Evolutionary conservation across 2,888 invertebrate species (phyloP).

Genomic region (Apotomis capreana): DNA sequence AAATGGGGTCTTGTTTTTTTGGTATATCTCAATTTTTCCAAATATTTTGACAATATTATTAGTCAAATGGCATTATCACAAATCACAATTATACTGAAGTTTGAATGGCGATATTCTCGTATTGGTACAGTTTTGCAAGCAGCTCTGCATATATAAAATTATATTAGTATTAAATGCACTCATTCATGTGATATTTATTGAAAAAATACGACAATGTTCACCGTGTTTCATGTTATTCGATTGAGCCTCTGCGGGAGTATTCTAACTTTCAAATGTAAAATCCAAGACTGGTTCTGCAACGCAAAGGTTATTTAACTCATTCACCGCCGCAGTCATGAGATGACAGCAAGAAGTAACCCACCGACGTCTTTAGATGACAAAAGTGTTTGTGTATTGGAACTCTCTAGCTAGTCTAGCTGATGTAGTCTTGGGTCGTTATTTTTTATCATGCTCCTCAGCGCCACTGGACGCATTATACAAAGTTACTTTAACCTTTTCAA

Average conservation of each 20-base stretch:
- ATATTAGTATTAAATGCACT: constrained; percentile 68
- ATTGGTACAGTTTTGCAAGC: constrained; percentile 27
- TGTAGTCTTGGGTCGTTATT: too few species aligned
- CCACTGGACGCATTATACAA: too few species aligned
- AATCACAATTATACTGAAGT: not conserved
- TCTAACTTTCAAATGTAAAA: not conserved
- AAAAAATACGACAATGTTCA: constrained; percentile 56
- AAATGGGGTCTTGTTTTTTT: too few species aligned
- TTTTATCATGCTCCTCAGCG: too few species aligned
- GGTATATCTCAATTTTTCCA: not conserved
- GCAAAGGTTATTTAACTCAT: not conserved
- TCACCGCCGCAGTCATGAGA: too few species aligned
- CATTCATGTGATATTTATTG: constrained; percentile 77
- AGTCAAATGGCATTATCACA: not conserved
- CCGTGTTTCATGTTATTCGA: constrained; percentile 48
- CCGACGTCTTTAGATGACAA: too few species aligned
- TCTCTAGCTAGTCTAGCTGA: too few species aligned
- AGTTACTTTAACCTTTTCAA: too few species aligned
- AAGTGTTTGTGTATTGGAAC: too few species aligned
- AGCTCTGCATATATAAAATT: constrained; percentile 42
- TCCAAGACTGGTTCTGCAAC: not conserved
- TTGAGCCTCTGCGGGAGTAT: constrained; percentile 10
- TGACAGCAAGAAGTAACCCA: too few species aligned
- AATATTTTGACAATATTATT: not conserved
- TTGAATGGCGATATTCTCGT: not conserved